Base-by-base conservation (phyloP, 1,140 invertebrate genomes). In the Hycleus cichorii region DNA sequence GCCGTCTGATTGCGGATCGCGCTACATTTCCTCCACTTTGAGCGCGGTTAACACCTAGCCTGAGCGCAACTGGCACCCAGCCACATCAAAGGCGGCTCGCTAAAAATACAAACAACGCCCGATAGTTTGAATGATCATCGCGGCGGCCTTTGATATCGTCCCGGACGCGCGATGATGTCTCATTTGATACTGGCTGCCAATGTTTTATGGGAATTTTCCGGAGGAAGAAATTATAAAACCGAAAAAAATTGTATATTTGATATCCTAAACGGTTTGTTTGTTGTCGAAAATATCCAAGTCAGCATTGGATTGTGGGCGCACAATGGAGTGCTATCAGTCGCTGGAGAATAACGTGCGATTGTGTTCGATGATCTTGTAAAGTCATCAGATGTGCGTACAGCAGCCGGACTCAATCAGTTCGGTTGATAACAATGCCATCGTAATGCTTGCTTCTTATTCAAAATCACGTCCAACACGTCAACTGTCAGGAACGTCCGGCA, bases 11-110 rank as follows among this genome's bases (percentile, higher is more conserved):
- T 56, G 53, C 52, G 47, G 58, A 60, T 53, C 49, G 48, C 58
- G 53, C 52, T 52, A 65, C 64, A 65, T 65, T 65, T 67, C 66
- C 64, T 67, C 64, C 64, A 67, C 66, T 67, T 67, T 65, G 63
- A 56, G 59, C 58, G 64, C 55, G 61, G 57, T 67, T 65, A 65
- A 60, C 66, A 67, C 66, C 65, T 65, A 60, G 61, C 50, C 49
- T 63, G 56, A 64, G 43, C 58, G 60, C 65, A 63, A 64, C 63
- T 63, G 60, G 57, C 40, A 49, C 57, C 59, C 26, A 47, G 57
- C 62, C 66, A 67, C 66, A 67, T 67, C 66, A 67, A 67, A 67
- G 66, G 55, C 50, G 55, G 56, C 47, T 51, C 59, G 65, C 64
- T 67, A 67, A 64, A 67, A 67, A 67, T 67, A 67, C 59, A 67